Evolutionary conservation across 2,113 vertebrate genomes (phyloP).

Genomic region (Electrona antarctica): DNA sequence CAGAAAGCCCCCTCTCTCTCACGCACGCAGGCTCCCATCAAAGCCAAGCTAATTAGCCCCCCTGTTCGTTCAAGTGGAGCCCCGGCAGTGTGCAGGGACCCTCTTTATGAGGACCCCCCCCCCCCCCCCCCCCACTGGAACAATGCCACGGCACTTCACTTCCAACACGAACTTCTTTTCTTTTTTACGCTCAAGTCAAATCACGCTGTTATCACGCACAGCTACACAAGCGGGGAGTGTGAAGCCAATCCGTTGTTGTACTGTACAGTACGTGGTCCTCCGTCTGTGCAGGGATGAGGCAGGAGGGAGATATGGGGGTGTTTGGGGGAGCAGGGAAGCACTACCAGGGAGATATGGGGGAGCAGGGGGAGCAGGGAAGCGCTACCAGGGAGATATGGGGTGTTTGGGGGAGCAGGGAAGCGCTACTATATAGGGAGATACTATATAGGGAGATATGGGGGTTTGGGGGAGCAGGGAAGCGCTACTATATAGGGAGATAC

Average conservation of each 20-base stretch:
- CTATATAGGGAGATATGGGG: no score
- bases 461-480: no score
- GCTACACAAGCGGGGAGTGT: neutral
- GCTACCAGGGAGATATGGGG: no score
- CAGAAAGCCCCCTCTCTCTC: neutral
- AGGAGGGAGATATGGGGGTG: no score
- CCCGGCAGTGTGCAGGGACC: neutral
- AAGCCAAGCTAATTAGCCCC: conserved; percentile 5
- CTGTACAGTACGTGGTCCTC: no score
- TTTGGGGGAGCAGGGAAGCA: no score
- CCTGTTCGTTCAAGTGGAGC: conserved; percentile 1
- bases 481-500: neutral
- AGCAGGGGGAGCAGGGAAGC: no score
- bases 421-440: neutral
- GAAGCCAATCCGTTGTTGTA: no score
- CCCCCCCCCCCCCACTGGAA: neutral
- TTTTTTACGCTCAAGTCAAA: neutral
- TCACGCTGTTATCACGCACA: conserved; percentile 3
- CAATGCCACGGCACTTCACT: neutral
- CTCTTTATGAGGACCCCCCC: neutral
- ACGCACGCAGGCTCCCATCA: neutral
- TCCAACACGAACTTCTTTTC: neutral
- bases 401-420: no score
- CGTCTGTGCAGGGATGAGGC: no score
- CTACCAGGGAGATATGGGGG: neutral